These are phyloP conservation scores for Volucella inflata DNA, from an alignment of 2,888 invertebrate genomes.

Conservation along the genomic window DNA sequence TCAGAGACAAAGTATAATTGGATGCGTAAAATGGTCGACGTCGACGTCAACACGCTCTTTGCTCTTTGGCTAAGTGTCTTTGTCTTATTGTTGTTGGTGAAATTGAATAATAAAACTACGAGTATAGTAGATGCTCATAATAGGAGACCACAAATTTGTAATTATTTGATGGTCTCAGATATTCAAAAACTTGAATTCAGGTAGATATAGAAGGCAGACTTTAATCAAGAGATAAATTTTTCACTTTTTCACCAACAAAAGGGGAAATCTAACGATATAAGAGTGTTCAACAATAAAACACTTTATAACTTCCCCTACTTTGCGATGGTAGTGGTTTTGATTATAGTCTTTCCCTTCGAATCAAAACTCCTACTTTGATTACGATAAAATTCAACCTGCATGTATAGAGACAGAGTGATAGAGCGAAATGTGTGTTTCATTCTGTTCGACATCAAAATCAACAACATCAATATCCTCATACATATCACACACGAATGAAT, in stretches of 20 bases:
- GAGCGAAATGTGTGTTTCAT: slow-evolving; percentile 47
- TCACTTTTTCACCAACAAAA: slow-evolving; percentile 61
- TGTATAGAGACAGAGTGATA: slow-evolving; percentile 40
- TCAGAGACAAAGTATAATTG: slow-evolving; percentile 44
- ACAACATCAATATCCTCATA: slow-evolving; percentile 33
- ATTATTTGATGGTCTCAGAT: slow-evolving; percentile 17
- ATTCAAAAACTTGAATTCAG: slow-evolving; percentile 1
- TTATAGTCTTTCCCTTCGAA: slow-evolving; percentile 29
- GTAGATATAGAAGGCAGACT: slow-evolving; percentile 10
- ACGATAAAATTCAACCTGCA: slow-evolving; percentile 12
- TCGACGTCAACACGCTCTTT: not conserved
- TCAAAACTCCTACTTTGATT: not conserved
- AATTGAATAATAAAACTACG: slow-evolving; percentile 33
- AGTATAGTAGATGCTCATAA: slow-evolving; percentile 13
- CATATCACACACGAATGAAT: slow-evolving; percentile 31
- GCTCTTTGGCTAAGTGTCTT: not conserved
- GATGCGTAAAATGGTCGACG: slow-evolving; percentile 59
- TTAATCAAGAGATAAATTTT: slow-evolving; percentile 33
- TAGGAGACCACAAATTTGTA: slow-evolving; percentile 8
- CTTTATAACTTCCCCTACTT: slow-evolving; percentile 21
- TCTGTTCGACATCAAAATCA: slow-evolving; percentile 58
- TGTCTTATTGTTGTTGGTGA: not conserved
- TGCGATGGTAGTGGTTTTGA: slow-evolving; percentile 34
- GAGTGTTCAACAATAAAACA: slow-evolving; percentile 32
- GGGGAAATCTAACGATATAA: slow-evolving; percentile 25